phyloP scores from a whole-genome alignment of 2,888 invertebrate species.

The Hybos culiciformis region DNA sequence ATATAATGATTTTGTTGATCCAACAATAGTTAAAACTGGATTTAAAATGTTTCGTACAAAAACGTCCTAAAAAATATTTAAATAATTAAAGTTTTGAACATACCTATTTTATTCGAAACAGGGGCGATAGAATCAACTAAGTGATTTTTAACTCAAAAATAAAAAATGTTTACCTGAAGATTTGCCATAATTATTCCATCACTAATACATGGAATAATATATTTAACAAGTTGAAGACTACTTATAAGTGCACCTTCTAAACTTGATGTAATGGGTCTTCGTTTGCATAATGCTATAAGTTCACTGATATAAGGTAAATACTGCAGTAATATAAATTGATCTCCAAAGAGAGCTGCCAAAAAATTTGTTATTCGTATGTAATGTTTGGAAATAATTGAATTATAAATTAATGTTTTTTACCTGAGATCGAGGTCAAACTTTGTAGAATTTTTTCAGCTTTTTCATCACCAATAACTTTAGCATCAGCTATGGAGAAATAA shows the following conservation, averaged over 20 bases:
- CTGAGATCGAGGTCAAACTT: conserved; percentile 76
- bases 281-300: conserved; percentile 63
- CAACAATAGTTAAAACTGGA: conserved; percentile 66
- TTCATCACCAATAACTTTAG: conserved; percentile 59
- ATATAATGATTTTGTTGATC: conserved; percentile 65
- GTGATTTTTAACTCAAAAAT: conserved; percentile 8
- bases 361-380: conserved; percentile 17
- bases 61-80: conserved; percentile 57
- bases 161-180: conserved; percentile 46
- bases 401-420: conserved; percentile 36
- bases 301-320: conserved; percentile 84
- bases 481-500: conserved; percentile 49
- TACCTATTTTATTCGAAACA: not conserved
- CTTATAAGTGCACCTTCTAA: conserved; percentile 83
- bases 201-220: conserved; percentile 65
- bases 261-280: conserved; percentile 65
- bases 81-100: too few relatives aligned
- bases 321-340: conserved; percentile 74
- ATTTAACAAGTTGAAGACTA: conserved; percentile 63
- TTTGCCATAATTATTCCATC: conserved; percentile 80
- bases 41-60: conserved; percentile 71
- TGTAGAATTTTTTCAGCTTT: conserved; percentile 79
- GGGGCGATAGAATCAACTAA: not conserved
- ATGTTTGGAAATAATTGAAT: conserved; percentile 5
- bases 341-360: conserved; percentile 78